Base-by-base conservation (phyloP, 2,113 vertebrate genomes). In the Cyanoderma ruficeps region DNA sequence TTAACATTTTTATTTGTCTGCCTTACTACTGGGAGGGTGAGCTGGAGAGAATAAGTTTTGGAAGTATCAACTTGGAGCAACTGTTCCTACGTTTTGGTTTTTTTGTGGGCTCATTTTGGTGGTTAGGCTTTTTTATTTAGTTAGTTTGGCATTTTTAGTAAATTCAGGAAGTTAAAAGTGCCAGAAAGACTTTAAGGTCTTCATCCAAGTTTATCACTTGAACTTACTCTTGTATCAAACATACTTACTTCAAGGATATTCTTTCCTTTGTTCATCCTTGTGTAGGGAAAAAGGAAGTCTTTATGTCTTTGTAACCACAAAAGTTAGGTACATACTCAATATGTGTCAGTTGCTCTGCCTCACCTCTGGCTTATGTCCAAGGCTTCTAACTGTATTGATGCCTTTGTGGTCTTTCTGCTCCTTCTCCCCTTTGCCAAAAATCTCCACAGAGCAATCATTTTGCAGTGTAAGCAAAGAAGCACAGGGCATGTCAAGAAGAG, bases 191-290 rank as follows among this genome's bases (percentile, higher is more conserved):
- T 87, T 93, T 75, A 81, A 88, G 70, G 30, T 72, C 63, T 83
- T 89, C 69, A 83, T 84, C 56, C 20, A 28, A 84, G 53, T 75
- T 86, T 50, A 47, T 82, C 80, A 52, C 70, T 46, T 81, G 63
- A 79, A 57, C 42, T 87, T 67, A 59, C 76, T 83, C 11, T 74
- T 61, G 5, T 83, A 37, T 89, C 55, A 61, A 67, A 21, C 35
- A 79, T 61, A 14, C 30, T 81, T 81, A 83, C 83, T 93, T 95
- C 81, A 94, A 96, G 78, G 77, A 33, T 2, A 0, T 77, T 41
- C 60, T 93, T 96, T 94, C 86, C 90, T 95, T 95, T 95, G 31
- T 91, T 80, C 75, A 60, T 93, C 75, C 72, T 96, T 95, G n/a
- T 12, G 8, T 94, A 60, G 93, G 83, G 70, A 68, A 81, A 57